Base-by-base conservation (phyloP, 2,888 invertebrate species). In the Eilema griseolum region DNA sequence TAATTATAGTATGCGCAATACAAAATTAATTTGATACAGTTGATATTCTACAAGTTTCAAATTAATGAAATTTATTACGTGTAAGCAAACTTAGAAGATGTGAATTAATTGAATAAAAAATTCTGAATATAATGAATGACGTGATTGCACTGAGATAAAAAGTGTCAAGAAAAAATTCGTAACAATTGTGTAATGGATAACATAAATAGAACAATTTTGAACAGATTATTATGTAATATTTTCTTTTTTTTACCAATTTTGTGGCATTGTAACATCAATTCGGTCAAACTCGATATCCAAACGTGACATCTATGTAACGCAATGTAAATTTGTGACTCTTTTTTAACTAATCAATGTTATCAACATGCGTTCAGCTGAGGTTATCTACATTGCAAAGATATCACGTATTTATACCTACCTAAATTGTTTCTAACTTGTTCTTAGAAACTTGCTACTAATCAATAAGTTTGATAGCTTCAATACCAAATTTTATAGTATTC, bases 341-440 rank as follows among this genome's bases (percentile, higher is more conserved):
- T 72, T 33, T 33, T 66, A 81, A 78, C 78, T 82, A 78, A 82
- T 82, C 79, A 72, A 67, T 71, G 71, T 83, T 82, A 83, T 83
- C 82, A 75, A 63, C 72, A 76, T 80, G 79, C 81, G 78, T 77
- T 77, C 72, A 76, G 71, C 70, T 70, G 78, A 81, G 84, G 81
- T 84, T 84, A 84, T 84, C 83, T 76, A 59, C 72, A 66, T 77
- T 83, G 84, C 84, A 84, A 82, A 83, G 83, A 84, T 82, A 84
- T 67, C 77, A 78, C 79, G 76, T 81, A 80, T 71, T n/a, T 63
- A 20, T 57, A 75, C 61, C 74, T 66, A 77, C 31, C 73, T 70
- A 60, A 67, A 62, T 46, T 74, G 76, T 77, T 78, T 76, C 81
- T 82, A 83, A 82, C 73, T 69, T 71, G 33, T 72, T 52, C 61